A percentile compares a stretch with the other conserved stretches of the same genome.
Conservation (phyloP, 2,113 vertebrate species). For the Okapia johnstoni region DNA sequence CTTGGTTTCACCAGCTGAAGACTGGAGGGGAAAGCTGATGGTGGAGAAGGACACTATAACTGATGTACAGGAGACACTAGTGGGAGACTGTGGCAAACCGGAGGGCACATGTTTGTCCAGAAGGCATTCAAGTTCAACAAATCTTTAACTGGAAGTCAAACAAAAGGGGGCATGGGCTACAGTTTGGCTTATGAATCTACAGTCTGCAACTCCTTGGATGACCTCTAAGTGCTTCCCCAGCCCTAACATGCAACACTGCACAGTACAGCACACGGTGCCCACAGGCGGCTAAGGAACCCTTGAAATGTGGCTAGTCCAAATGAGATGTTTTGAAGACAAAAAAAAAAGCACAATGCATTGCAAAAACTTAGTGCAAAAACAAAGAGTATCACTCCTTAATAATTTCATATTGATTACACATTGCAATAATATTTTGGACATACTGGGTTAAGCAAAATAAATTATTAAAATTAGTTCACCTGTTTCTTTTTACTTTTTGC, state of each 20-base stretch:
- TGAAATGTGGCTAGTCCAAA: neutral
- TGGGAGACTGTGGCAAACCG: neutral
- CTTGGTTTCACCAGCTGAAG: constrained; percentile 23
- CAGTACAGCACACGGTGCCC: neutral
- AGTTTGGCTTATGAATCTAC: neutral
- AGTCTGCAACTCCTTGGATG: neutral
- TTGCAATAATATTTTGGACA: constrained; percentile 13
- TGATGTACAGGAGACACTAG: neutral
- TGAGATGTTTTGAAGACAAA: neutral
- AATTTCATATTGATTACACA: neutral
- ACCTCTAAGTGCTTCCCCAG: neutral
- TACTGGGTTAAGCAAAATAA: neutral
- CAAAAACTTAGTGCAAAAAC: neutral
- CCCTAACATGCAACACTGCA: neutral
- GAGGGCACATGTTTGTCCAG: neutral
- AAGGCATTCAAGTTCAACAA: neutral
- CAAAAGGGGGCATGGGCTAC: neutral
- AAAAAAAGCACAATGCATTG: neutral
- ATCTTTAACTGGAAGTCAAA: neutral
- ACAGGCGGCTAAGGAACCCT: neutral
- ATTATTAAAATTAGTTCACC: constrained; percentile 24
- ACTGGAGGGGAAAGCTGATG: neutral
- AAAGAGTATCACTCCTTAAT: neutral
- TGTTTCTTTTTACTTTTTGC: constrained; percentile 22
- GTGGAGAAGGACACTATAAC: neutral